phyloP scores from a whole-genome alignment of 2,888 invertebrate species.

The Julus scandinavius region DNA sequence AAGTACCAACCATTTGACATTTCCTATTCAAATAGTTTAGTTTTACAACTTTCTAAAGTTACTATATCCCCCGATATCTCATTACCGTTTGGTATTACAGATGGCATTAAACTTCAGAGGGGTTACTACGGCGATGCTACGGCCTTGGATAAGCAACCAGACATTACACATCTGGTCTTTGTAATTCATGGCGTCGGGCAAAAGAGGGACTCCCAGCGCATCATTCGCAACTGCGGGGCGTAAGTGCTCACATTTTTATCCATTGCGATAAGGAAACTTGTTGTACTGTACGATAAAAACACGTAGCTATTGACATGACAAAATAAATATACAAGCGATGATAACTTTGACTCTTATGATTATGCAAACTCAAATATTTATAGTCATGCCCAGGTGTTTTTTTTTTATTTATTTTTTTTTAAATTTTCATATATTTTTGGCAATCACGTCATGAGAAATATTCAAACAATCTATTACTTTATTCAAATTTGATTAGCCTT shows the following conservation, averaged over 20 bases:
- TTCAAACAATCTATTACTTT: too few species aligned
- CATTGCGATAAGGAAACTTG: neutral
- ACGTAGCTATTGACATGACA: neutral
- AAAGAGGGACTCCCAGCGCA: conserved; percentile 75
- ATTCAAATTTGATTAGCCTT: too few species aligned
- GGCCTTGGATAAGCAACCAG: conserved; percentile 72
- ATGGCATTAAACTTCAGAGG: conserved; percentile 71
- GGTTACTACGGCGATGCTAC: conserved; percentile 72
- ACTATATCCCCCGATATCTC: too few species aligned
- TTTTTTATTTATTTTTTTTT: neutral
- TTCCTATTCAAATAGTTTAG: neutral
- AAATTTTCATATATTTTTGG: neutral
- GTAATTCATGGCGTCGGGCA: conserved; percentile 80
- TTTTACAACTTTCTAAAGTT: too few species aligned
- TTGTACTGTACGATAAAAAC: neutral
- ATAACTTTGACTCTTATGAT: neutral
- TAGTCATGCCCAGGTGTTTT: neutral
- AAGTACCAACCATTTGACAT: neutral
- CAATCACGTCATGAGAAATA: too few species aligned
- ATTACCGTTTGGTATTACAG: conserved; percentile 58
- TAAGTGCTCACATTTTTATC: conserved; percentile 50
- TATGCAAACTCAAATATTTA: conserved; percentile 2
- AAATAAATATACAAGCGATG: neutral
- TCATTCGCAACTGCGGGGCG: conserved; percentile 70
- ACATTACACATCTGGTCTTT: conserved; percentile 76